A percentile compares a stretch with the other conserved stretches of the same genome.
These are phyloP conservation scores for Atta texana DNA, from an alignment of 1,140 invertebrate genomes.

Conservation along the genomic window DNA sequence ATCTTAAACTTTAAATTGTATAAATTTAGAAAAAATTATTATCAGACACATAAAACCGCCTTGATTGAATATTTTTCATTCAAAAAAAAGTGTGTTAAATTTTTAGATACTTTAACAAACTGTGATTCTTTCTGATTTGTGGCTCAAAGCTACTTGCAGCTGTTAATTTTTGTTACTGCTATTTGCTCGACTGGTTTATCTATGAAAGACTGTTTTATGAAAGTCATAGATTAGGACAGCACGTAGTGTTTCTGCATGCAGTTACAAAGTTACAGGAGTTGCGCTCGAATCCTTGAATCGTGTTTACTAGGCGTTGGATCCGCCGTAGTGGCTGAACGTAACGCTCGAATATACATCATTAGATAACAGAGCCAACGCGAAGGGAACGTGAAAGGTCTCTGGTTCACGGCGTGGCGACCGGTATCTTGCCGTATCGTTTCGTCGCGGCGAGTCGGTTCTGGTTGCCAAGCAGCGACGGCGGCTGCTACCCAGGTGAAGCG, in stretches of 20 bases:
- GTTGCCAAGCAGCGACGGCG: slow-evolving; percentile 49
- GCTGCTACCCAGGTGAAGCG: slow-evolving; percentile 39
- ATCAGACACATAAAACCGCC: too few species aligned
- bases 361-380: slow-evolving; percentile 51
- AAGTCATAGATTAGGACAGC: slow-evolving; percentile 3
- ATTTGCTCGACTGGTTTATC: not conserved
- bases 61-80: too few species aligned
- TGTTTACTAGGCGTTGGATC: not conserved
- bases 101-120: too few species aligned
- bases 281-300: slow-evolving; percentile 27
- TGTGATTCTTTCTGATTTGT: too few species aligned
- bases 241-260: not conserved
- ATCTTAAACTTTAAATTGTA: too few species aligned
- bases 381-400: slow-evolving; percentile 64
- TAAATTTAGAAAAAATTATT: too few species aligned
- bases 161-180: not conserved
- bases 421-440: slow-evolving; percentile 55
- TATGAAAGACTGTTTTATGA: not conserved
- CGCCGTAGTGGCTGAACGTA: not conserved
- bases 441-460: slow-evolving; percentile 51
- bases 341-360: slow-evolving; percentile 22
- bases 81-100: too few species aligned
- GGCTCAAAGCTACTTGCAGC: not conserved
- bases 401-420: slow-evolving; percentile 59
- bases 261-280: not conserved